Evolutionary conservation across 2,797 vertebrate genomes (phyloP).

Genomic region (Moxostoma hubbsi): DNA sequence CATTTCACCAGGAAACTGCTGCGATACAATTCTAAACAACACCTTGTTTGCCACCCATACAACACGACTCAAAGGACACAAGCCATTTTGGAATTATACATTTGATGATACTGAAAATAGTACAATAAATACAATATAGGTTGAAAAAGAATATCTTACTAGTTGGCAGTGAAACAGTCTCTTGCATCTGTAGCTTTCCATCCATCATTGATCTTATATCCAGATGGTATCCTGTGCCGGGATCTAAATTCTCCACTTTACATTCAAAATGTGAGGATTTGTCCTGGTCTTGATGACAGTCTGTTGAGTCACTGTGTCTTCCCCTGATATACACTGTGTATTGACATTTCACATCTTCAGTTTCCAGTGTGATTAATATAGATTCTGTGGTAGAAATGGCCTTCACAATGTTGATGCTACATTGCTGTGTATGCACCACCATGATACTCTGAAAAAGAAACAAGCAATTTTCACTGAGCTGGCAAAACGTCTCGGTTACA

Average conservation of each 20-base stretch:
- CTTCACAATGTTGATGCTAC: conserved; percentile 61
- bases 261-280: background rate
- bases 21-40: too few relatives aligned
- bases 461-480: background rate
- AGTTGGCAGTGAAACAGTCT: conserved; percentile 68
- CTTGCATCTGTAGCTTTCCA: conserved; percentile 43
- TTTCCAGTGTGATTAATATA: conserved; percentile 58
- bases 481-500: too few relatives aligned
- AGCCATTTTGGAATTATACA: background rate
- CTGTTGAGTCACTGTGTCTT: background rate
- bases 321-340: conserved; percentile 61
- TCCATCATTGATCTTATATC: conserved; percentile 61
- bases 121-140: background rate
- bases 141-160: conserved; percentile 64
- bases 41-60: too few relatives aligned
- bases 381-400: conserved; percentile 53
- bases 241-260: conserved; percentile 59
- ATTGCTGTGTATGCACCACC: conserved; percentile 52
- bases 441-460: conserved; percentile 56
- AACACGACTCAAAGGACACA: background rate
- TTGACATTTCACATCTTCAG: conserved; percentile 61
- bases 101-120: background rate
- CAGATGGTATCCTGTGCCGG: conserved; percentile 70
- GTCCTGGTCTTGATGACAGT: conserved; percentile 38
- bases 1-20: too few relatives aligned